A percentile compares a stretch with the other conserved stretches of the same genome.
These are phyloP conservation scores for Cephonodes hylas DNA, from an alignment of 2,888 invertebrate species.

Conservation along the genomic window DNA sequence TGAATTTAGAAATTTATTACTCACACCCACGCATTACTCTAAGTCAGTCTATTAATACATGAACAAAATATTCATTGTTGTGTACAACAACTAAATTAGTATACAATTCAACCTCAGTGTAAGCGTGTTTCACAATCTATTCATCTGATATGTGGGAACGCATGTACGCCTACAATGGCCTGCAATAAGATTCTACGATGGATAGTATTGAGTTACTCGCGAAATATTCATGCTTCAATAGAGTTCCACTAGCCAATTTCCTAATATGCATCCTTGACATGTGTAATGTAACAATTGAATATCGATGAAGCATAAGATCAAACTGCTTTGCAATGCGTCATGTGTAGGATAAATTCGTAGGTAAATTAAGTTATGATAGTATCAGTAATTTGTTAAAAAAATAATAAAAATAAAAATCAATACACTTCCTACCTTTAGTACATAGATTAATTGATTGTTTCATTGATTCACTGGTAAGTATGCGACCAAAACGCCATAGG, in stretches of 20 bases:
- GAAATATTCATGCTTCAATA: slow-evolving; percentile 34
- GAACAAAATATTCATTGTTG: slow-evolving; percentile 14
- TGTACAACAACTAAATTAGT: slow-evolving; percentile 24
- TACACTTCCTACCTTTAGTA: too few species aligned
- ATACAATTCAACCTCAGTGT: slow-evolving; percentile 14
- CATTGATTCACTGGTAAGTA: too few species aligned
- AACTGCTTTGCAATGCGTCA: background rate
- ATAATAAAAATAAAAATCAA: too few species aligned
- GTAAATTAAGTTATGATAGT: background rate
- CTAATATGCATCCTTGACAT: slow-evolving; percentile 4
- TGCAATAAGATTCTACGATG: slow-evolving; percentile 28
- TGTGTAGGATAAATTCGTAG: background rate
- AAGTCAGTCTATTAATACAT: background rate
- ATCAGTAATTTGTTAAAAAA: too few species aligned
- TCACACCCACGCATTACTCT: background rate
- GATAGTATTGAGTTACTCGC: slow-evolving; percentile 29
- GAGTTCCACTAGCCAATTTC: slow-evolving; percentile 21
- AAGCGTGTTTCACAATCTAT: slow-evolving; percentile 27
- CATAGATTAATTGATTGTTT: too few species aligned
- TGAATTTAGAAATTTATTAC: too few species aligned
- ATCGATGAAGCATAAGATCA: background rate
- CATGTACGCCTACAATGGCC: slow-evolving; percentile 29
- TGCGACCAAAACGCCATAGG: too few species aligned
- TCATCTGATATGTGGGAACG: slow-evolving; percentile 23
- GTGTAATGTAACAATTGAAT: background rate